These are phyloP conservation scores for Ictalurus furcatus DNA, from an alignment of 2,113 vertebrate species.

Conservation along the genomic window DNA sequence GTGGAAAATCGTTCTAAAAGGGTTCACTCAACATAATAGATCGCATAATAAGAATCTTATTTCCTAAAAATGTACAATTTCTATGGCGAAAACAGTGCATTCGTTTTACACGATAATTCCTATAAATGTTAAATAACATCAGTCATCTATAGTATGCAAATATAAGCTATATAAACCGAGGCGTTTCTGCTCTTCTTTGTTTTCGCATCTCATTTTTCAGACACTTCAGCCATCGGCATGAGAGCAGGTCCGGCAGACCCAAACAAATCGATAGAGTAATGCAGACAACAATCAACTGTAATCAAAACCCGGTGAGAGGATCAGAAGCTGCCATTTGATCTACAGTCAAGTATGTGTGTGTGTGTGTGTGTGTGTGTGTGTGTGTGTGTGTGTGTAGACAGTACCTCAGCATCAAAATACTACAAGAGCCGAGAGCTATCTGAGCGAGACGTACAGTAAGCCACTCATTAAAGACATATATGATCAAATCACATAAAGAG, in stretches of 20 bases:
- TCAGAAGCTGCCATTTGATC: slow-evolving; percentile 40
- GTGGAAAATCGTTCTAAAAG: not conserved
- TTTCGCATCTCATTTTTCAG: slow-evolving; percentile 49
- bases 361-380: slow-evolving; percentile 38
- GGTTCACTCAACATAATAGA: not conserved
- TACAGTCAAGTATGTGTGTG: slow-evolving; percentile 15
- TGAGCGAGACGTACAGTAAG: not conserved
- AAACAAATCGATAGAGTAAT: slow-evolving; percentile 71
- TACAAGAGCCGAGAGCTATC: not conserved
- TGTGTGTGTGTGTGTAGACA: slow-evolving; percentile 21
- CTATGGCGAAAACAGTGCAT: not conserved
- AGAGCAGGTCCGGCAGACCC: slow-evolving; percentile 53
- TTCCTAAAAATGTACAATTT: not conserved
- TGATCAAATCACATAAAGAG: slow-evolving; percentile 11
- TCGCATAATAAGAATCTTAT: not conserved
- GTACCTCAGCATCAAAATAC: slow-evolving; percentile 19
- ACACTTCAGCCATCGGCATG: slow-evolving; percentile 53
- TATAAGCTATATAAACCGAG: not conserved
- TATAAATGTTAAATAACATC: not conserved
- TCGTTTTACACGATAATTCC: not conserved
- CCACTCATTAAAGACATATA: not conserved
- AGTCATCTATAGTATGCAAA: not conserved
- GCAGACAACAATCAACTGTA: slow-evolving; percentile 53
- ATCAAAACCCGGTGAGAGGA: slow-evolving; percentile 48
- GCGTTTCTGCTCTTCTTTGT: not conserved